phyloP scores from a whole-genome alignment of 2,797 vertebrate species.

The Danio jaintianensis region DNA sequence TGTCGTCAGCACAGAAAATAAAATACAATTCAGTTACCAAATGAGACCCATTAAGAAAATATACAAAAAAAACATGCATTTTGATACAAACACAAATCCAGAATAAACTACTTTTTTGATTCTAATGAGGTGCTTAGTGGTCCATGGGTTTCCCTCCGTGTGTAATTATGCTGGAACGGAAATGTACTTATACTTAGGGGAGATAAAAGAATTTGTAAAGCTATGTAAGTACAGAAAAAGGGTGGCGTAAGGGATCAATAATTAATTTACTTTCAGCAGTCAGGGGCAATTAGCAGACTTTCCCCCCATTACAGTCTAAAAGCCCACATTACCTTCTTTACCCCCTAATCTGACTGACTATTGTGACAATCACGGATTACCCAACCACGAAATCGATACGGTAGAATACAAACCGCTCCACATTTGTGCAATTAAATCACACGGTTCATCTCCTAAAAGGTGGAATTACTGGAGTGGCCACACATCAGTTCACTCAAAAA shows the following conservation, averaged over 20 bases:
- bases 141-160: slow-evolving; percentile 62
- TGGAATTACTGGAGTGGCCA: slow-evolving; percentile 57
- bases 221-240: slow-evolving; percentile 81
- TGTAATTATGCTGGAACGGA: slow-evolving; percentile 76
- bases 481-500: background rate
- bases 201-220: slow-evolving; percentile 84
- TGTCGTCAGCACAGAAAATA: background rate
- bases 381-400: slow-evolving; percentile 74
- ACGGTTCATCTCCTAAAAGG: slow-evolving; percentile 52
- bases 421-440: slow-evolving; percentile 33
- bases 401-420: slow-evolving; percentile 50
- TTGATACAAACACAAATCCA: slow-evolving; percentile 18
- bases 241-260: slow-evolving; percentile 82
- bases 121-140: slow-evolving; percentile 66
- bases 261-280: slow-evolving; percentile 86
- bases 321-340: slow-evolving; percentile 66
- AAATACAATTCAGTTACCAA: background rate
- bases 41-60: background rate
- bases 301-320: slow-evolving; percentile 76
- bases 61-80: background rate
- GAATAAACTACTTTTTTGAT: slow-evolving; percentile 55
- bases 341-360: slow-evolving; percentile 76
- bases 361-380: slow-evolving; percentile 80
- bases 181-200: slow-evolving; percentile 75
- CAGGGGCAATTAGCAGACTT: slow-evolving; percentile 83